Evolutionary conservation across 2,888 invertebrate species (phyloP).

Genomic region (Augiades crinisus): DNA sequence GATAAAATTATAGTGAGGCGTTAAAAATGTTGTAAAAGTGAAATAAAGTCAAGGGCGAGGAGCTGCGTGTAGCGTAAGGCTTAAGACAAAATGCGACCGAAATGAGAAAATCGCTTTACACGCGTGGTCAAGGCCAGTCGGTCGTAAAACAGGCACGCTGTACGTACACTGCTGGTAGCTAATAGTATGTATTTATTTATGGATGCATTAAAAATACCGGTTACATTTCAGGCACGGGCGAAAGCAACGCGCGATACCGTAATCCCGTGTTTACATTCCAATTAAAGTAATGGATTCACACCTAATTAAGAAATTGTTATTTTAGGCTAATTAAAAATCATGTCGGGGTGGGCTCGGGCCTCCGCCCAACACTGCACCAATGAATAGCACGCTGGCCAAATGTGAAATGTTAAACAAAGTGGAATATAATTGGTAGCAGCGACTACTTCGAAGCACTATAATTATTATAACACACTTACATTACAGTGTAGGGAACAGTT

Average conservation of each 20-base stretch:
- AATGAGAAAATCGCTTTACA: slow-evolving; percentile 46
- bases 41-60: slow-evolving; percentile 51
- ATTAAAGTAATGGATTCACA: slow-evolving; percentile 11
- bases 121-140: slow-evolving; percentile 56
- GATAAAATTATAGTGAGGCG: slow-evolving; percentile 1
- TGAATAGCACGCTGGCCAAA: too few species aligned
- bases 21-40: slow-evolving; percentile 38
- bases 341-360: too few species aligned
- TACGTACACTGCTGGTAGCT: slow-evolving; percentile 35
- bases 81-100: slow-evolving; percentile 48
- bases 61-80: slow-evolving; percentile 44
- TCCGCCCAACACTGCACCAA: too few species aligned
- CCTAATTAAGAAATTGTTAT: slow-evolving; percentile 12
- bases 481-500: slow-evolving; percentile 29
- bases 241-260: slow-evolving; percentile 25
- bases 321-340: neutral
- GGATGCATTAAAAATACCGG: slow-evolving; percentile 47
- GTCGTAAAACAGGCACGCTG: slow-evolving; percentile 30
- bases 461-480: neutral
- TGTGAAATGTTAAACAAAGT: too few species aligned
- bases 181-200: slow-evolving; percentile 49
- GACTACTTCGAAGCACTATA: too few species aligned
- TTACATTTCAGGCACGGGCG: slow-evolving; percentile 25
- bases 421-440: too few species aligned
- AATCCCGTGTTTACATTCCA: slow-evolving; percentile 12